Evolutionary conservation across 1,140 invertebrate species (phyloP).

Genomic region (Hylaeus volcanicus): DNA sequence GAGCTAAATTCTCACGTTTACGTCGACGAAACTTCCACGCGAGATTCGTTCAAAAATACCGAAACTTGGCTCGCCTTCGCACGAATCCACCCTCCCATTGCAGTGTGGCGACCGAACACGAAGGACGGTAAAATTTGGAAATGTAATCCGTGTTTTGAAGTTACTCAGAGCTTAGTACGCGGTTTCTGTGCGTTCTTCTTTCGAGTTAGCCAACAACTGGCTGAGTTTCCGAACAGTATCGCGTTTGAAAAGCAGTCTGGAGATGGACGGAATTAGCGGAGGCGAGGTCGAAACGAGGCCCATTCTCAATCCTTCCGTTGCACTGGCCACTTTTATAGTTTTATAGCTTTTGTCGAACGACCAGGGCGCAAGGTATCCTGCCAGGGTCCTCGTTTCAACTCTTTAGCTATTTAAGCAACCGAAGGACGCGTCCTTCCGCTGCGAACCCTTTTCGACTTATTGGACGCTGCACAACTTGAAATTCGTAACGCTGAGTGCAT

Average conservation of each 20-base stretch:
- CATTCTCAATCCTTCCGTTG: conserved; percentile 68
- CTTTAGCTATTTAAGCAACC: conserved; percentile 29
- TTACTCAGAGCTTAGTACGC: neutral
- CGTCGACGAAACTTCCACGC: neutral
- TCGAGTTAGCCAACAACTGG: neutral
- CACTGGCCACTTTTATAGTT: conserved; percentile 68
- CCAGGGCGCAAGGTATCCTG: neutral
- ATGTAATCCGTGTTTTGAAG: neutral
- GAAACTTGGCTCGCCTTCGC: neutral
- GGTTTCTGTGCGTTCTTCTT: neutral
- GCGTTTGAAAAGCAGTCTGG: conserved; percentile 18
- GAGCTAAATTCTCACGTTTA: no score
- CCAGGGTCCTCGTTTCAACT: conserved; percentile 27
- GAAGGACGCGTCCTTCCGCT: conserved; percentile 42
- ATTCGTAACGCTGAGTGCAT: neutral
- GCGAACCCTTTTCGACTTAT: conserved; percentile 43
- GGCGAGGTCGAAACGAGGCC: conserved; percentile 36
- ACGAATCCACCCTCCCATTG: neutral
- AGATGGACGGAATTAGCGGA: conserved; percentile 39
- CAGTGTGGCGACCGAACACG: neutral
- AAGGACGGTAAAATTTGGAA: neutral
- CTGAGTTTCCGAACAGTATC: neutral
- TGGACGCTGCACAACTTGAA: conserved; percentile 8
- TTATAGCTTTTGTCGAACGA: conserved; percentile 61
- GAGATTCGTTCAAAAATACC: neutral